These are phyloP conservation scores for Sciurus niger DNA, from an alignment of 2,113 vertebrate species.

Conservation along the genomic window DNA sequence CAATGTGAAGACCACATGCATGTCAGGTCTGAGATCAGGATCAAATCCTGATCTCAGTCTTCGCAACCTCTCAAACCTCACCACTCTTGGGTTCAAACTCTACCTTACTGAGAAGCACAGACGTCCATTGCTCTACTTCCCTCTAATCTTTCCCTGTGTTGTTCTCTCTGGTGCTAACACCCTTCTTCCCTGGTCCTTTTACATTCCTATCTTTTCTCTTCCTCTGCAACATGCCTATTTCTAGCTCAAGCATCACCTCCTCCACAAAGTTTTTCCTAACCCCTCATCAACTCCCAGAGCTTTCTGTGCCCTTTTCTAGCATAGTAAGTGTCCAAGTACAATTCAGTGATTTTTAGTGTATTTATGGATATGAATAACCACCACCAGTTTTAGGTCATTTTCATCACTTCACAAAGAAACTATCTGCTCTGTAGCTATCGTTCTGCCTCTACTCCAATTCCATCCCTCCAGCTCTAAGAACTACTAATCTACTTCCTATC, in stretches of 20 bases:
- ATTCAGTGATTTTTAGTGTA: background rate
- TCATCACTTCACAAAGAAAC: background rate
- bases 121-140: background rate
- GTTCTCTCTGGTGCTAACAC: background rate
- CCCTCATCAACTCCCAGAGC: background rate
- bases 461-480: background rate
- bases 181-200: constrained; percentile 15
- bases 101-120: background rate
- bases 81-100: background rate
- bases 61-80: too few relatives aligned
- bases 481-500: background rate
- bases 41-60: background rate
- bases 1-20: background rate
- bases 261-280: background rate
- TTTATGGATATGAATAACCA: background rate
- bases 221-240: background rate
- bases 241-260: constrained; percentile 16
- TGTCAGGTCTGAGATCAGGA: too few relatives aligned
- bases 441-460: too few relatives aligned
- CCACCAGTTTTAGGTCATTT: background rate
- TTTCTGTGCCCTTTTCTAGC: constrained; percentile 6
- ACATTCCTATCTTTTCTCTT: background rate
- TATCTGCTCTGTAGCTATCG: background rate
- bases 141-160: background rate
- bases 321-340: background rate